Percentiles rank a stretch among this genome's conserved stretches.
Evolutionary conservation across 2,888 invertebrate genomes (phyloP).

Genomic region (Mechanitis mazaeus): DNA sequence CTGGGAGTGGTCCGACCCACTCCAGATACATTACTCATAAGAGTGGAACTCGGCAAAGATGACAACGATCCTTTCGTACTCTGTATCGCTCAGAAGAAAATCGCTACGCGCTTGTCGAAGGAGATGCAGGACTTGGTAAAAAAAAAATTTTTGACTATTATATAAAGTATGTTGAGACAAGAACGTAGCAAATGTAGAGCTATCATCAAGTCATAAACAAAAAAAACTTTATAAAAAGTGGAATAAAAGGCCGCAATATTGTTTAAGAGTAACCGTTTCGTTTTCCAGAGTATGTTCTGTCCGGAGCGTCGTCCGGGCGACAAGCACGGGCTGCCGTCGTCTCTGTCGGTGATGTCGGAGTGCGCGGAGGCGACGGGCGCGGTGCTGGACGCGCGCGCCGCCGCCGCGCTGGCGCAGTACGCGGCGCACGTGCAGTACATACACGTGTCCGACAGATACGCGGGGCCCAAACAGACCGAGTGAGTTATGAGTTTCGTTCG

Average conservation of each 20-base stretch:
- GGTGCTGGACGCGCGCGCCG: slow-evolving; percentile 88
- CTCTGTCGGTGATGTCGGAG: slow-evolving; percentile 90
- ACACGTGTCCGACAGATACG: slow-evolving; percentile 97
- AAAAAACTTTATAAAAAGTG: too few species aligned
- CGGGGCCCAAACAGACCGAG: slow-evolving; percentile 93
- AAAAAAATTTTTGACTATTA: slow-evolving; percentile 10
- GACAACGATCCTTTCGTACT: slow-evolving; percentile 97
- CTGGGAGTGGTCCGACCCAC: slow-evolving; percentile 89
- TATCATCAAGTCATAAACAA: too few species aligned
- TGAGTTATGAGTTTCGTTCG: slow-evolving; percentile 62
- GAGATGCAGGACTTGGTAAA: slow-evolving; percentile 93
- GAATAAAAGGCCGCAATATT: too few species aligned
- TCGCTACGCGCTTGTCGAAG: slow-evolving; percentile 88
- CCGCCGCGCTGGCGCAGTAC: slow-evolving; percentile 86
- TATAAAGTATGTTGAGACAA: background rate
- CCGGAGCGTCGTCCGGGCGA: slow-evolving; percentile 89
- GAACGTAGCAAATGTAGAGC: too few species aligned
- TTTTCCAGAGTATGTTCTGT: slow-evolving; percentile 83
- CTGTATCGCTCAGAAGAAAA: slow-evolving; percentile 92
- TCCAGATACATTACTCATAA: slow-evolving; percentile 90
- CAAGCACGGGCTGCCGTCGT: slow-evolving; percentile 84
- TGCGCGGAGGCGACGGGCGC: slow-evolving; percentile 90
- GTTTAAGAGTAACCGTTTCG: too few species aligned
- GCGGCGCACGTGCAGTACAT: slow-evolving; percentile 93
- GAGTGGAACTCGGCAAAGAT: slow-evolving; percentile 90